phyloP scores from a whole-genome alignment of 2,797 vertebrate species.

The Tympanoctomys barrerae region DNA sequence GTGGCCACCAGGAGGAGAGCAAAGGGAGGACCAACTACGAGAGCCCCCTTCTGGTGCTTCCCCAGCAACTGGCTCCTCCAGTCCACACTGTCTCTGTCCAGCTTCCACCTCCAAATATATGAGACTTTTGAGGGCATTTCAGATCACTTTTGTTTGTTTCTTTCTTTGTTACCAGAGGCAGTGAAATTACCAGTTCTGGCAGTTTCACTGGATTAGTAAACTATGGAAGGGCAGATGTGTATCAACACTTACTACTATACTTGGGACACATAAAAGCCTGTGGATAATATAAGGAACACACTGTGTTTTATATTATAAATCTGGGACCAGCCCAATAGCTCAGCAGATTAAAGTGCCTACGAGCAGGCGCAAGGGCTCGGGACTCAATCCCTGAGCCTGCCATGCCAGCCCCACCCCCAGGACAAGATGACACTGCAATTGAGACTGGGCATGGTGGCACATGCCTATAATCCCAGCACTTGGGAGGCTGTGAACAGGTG shows the following conservation, averaged over 20 bases:
- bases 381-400: too few relatives aligned
- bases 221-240: not conserved
- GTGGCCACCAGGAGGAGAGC: not conserved
- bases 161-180: not conserved
- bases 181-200: not conserved
- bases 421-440: too few relatives aligned
- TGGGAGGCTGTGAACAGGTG: too few relatives aligned
- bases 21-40: not conserved
- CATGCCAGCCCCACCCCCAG: too few relatives aligned
- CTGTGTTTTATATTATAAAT: not conserved
- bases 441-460: too few relatives aligned
- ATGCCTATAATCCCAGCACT: too few relatives aligned
- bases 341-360: too few relatives aligned
- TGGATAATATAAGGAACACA: not conserved
- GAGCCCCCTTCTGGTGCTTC: not conserved
- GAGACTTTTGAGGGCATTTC: not conserved
- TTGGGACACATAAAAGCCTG: not conserved
- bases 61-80: not conserved
- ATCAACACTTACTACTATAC: not conserved
- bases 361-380: too few relatives aligned
- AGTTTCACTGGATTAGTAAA: not conserved
- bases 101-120: not conserved
- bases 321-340: not conserved
- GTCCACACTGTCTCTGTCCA: too few relatives aligned
- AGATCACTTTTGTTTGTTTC: not conserved